Conservation (phyloP, 2,113 vertebrate genomes). For the Rhodinocichla rosea region DNA sequence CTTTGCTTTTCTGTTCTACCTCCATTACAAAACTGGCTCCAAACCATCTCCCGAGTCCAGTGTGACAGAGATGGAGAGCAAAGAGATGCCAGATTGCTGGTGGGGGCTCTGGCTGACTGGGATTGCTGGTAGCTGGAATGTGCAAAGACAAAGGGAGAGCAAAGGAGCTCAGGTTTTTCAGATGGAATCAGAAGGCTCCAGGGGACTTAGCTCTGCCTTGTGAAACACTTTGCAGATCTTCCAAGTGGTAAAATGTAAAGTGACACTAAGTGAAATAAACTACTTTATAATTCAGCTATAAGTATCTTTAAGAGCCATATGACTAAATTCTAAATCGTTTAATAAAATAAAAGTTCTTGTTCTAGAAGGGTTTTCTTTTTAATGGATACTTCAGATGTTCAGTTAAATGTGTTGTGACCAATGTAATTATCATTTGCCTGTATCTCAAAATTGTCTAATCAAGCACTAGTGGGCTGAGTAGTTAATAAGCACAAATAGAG, state of each 20-base stretch:
- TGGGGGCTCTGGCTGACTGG: not conserved
- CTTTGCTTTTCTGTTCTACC: not conserved
- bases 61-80: conserved; percentile 16
- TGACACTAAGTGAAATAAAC: conserved; percentile 55
- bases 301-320: conserved; percentile 7
- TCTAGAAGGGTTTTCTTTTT: conserved; percentile 8
- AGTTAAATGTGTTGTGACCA: conserved; percentile 39
- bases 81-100: conserved; percentile 10
- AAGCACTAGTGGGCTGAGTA: not conserved
- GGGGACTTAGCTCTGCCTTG: not conserved
- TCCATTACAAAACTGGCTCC: conserved; percentile 9
- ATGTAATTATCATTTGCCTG: not conserved
- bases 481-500: not conserved
- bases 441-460: conserved; percentile 21
- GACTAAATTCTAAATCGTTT: conserved; percentile 7
- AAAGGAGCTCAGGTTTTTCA: not conserved
- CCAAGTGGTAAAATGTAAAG: conserved; percentile 44
- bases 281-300: conserved; percentile 33
- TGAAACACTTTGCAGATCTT: conserved; percentile 17
- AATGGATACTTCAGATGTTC: conserved; percentile 42
- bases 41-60: not conserved
- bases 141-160: not conserved
- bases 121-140: not conserved
- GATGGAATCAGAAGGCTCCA: not conserved
- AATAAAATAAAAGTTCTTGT: conserved; percentile 42